phyloP scores from a whole-genome alignment of 2,797 vertebrate species.

The Gambelia wislizenii region DNA sequence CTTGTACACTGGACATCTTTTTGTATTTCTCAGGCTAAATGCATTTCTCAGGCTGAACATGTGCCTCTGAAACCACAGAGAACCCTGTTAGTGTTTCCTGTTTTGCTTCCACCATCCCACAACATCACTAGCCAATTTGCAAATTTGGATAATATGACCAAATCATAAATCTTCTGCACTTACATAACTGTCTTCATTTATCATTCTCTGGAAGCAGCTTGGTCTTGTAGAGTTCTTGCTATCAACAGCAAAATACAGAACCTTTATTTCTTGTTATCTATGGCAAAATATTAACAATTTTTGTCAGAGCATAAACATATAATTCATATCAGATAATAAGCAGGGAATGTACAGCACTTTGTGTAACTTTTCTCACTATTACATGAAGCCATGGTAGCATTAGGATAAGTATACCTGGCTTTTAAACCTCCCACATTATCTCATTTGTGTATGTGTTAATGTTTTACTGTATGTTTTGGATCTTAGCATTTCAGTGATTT shows the following conservation, averaged over 20 bases:
- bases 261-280: neutral
- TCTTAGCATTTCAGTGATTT: neutral
- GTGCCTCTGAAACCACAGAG: constrained; percentile 32
- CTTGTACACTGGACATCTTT: constrained; percentile 48
- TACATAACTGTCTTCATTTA: neutral
- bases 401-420: neutral
- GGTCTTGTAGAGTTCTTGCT: neutral
- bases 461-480: neutral
- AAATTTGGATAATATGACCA: constrained; percentile 21
- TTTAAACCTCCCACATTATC: constrained; percentile 1
- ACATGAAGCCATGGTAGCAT: neutral
- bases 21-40: constrained; percentile 11
- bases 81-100: constrained; percentile 20
- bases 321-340: neutral
- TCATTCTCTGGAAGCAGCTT: neutral
- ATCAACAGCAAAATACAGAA: neutral
- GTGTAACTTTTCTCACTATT: neutral
- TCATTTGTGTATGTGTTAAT: neutral
- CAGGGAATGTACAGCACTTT: neutral
- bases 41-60: constrained; percentile 11
- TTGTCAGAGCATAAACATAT: neutral
- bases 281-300: neutral
- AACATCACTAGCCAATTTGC: neutral
- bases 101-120: neutral
- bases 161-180: neutral